phyloP scores from a whole-genome alignment of 92 coral and sea anemone genomes.

The Metridium senile region DNA sequence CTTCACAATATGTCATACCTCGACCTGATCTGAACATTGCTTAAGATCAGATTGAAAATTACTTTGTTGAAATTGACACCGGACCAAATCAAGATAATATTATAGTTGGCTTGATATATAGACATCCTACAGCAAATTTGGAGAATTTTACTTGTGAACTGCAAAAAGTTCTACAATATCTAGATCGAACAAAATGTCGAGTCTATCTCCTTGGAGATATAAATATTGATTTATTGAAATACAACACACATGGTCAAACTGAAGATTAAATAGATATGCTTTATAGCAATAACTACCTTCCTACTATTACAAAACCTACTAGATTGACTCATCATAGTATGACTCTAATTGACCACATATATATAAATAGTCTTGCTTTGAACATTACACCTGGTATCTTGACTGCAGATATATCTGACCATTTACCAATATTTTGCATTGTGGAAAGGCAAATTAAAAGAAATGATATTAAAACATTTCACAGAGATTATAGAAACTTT shows the following conservation, averaged over 20 bases:
- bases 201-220: constrained; percentile 57
- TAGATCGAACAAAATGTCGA: constrained; percentile 12
- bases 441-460: constrained; percentile 17
- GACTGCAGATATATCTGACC: constrained; percentile 61
- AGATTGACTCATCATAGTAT: constrained; percentile 48
- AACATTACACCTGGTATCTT: constrained; percentile 41
- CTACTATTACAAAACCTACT: constrained; percentile 60
- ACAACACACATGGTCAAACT: constrained; percentile 34
- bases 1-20: constrained; percentile 26
- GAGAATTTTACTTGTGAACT: constrained; percentile 37
- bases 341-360: constrained; percentile 60
- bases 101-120: constrained; percentile 52
- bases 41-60: background rate
- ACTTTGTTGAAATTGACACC: background rate
- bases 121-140: constrained; percentile 36
- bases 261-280: constrained; percentile 58
- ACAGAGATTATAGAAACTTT: constrained; percentile 49
- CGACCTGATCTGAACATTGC: background rate
- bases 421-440: constrained; percentile 55
- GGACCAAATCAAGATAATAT: background rate
- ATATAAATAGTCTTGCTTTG: constrained; percentile 34
- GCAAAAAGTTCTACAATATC: constrained; percentile 16
- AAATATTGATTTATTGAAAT: constrained; percentile 52
- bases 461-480: background rate
- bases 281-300: constrained; percentile 39